Conservation (phyloP, 1,140 invertebrate genomes). For the Eciton burchellii region DNA sequence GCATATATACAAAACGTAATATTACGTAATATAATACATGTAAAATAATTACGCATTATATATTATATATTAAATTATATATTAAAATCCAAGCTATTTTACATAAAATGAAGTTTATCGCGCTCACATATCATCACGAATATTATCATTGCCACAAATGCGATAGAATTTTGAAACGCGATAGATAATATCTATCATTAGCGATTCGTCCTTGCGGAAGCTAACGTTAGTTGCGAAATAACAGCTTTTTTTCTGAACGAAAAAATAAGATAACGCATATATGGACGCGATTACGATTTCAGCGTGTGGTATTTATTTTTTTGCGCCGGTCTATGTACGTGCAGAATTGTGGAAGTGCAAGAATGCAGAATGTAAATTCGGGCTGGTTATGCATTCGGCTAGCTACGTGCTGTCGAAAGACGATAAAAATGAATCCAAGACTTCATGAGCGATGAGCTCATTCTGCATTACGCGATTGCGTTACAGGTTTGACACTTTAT, state of each 20-base stretch:
- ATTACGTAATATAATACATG: too few relatives aligned
- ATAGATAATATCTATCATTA: not conserved
- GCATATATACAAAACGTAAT: too few relatives aligned
- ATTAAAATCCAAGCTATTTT: not conserved
- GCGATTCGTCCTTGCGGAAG: not conserved
- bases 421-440: slow-evolving; percentile 25
- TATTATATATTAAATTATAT: not conserved
- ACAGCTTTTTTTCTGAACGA: too few relatives aligned
- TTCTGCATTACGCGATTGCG: not conserved
- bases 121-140: not conserved
- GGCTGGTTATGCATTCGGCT: not conserved
- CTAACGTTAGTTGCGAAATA: not conserved
- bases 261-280: too few relatives aligned
- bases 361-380: slow-evolving; percentile 29
- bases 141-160: not conserved
- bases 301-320: not conserved
- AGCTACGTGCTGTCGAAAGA: not conserved
- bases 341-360: not conserved
- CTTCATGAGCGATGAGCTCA: slow-evolving; percentile 33
- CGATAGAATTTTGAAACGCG: not conserved
- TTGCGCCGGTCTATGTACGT: not conserved
- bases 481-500: not conserved
- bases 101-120: not conserved
- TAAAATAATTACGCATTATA: too few relatives aligned
- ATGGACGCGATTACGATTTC: too few relatives aligned